phyloP scores from a whole-genome alignment of 2,888 invertebrate genomes.

The Antheraea yamamai region DNA sequence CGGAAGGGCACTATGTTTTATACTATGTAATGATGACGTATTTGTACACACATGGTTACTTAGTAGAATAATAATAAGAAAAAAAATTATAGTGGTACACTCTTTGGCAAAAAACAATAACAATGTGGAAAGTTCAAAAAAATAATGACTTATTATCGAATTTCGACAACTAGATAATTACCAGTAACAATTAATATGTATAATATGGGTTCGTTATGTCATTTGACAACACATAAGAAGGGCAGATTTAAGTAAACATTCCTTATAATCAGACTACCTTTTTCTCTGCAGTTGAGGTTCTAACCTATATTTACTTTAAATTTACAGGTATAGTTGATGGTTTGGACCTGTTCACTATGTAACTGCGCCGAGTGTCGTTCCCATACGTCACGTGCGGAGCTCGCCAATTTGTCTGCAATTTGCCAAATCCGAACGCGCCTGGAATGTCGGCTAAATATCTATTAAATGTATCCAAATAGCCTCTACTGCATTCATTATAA shows the following conservation, averaged over 20 bases:
- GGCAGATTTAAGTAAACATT: not conserved
- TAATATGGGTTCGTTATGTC: not conserved
- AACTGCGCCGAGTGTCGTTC: conserved; percentile 46
- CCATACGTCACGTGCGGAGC: conserved; percentile 64
- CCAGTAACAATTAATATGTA: not conserved
- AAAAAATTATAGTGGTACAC: no score
- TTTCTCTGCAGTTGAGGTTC: not conserved
- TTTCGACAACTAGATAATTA: no score
- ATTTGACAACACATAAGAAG: not conserved
- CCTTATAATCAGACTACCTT: not conserved
- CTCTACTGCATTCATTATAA: not conserved
- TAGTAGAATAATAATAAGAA: no score
- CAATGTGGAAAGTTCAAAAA: no score
- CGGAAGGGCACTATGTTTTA: no score
- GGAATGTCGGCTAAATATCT: conserved; percentile 47
- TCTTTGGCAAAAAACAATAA: no score
- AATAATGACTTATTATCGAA: no score
- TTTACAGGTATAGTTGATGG: conserved; percentile 11
- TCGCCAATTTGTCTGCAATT: conserved; percentile 71
- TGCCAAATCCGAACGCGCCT: conserved; percentile 65
- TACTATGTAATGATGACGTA: no score
- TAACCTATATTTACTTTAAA: not conserved
- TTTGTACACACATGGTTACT: no score
- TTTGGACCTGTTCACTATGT: conserved; percentile 16
- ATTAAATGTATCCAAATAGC: conserved; percentile 2